Percentiles rank a stretch among this genome's conserved stretches.
phyloP scores from a whole-genome alignment of 2,888 invertebrate genomes.

The Agriopis aurantiaria region DNA sequence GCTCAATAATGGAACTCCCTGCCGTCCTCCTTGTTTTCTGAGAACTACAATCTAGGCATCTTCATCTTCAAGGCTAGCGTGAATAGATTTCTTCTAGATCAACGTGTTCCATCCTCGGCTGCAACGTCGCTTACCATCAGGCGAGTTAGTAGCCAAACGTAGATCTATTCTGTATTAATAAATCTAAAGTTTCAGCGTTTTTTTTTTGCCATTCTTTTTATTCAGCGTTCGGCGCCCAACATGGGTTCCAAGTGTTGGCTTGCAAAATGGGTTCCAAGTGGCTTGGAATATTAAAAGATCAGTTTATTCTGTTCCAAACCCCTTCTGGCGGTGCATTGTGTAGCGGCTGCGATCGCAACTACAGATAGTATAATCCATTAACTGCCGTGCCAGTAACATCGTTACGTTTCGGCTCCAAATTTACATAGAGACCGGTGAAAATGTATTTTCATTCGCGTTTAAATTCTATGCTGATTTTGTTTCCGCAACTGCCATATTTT shows the following conservation, averaged over 20 bases:
- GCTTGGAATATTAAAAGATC: conserved; percentile 27
- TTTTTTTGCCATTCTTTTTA: not conserved
- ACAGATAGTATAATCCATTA: conserved; percentile 69
- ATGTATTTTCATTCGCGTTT: conserved; percentile 64
- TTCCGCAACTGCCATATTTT: conserved; percentile 40
- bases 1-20: no score
- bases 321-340: conserved; percentile 21
- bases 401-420: conserved; percentile 71
- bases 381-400: conserved; percentile 66
- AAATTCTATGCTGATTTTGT: conserved; percentile 67
- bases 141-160: not conserved
- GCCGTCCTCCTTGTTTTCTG: no score
- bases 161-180: no score
- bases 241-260: conserved; percentile 6
- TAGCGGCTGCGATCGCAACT: conserved; percentile 54
- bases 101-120: no score
- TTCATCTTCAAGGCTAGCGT: no score
- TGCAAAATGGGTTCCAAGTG: conserved; percentile 25
- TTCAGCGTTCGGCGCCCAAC: conserved; percentile 17
- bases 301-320: conserved; percentile 5
- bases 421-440: conserved; percentile 73
- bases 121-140: no score
- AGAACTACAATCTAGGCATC: no score
- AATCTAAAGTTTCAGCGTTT: not conserved
- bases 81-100: no score